phyloP scores from a whole-genome alignment of 2,888 invertebrate genomes.

The Digitonthophagus gazella region DNA sequence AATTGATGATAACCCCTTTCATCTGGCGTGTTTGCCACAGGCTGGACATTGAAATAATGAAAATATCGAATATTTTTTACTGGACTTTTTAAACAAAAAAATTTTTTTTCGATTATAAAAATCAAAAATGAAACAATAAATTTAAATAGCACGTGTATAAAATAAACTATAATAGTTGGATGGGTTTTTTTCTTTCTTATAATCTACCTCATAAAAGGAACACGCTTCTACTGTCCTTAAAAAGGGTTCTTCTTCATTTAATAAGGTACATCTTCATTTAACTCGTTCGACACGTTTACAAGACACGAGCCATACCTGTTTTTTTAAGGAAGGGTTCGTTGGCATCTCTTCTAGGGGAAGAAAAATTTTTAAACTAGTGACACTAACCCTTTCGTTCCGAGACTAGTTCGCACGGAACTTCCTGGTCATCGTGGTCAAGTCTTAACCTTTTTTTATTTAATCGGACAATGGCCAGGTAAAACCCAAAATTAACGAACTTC shows the following conservation, averaged over 20 bases:
- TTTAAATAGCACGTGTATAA: no score
- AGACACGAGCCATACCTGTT: constrained; percentile 38
- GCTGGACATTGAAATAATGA: background rate
- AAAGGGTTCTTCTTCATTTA: no score
- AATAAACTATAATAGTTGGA: no score
- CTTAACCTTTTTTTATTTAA: constrained; percentile 24
- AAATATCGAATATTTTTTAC: background rate
- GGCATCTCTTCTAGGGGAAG: constrained; percentile 9
- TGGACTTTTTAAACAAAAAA: no score
- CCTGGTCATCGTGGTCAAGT: constrained; percentile 37
- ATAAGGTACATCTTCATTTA: constrained; percentile 42
- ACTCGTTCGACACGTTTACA: constrained; percentile 37
- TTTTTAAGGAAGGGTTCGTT: background rate
- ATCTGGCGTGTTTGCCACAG: background rate
- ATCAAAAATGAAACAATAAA: no score
- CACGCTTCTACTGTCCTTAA: no score
- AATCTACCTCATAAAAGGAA: no score
- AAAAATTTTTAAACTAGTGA: constrained; percentile 25
- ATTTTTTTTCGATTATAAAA: no score
- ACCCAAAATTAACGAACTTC: constrained; percentile 29
- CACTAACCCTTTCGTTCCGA: constrained; percentile 33
- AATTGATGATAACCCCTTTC: background rate
- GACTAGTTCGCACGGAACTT: constrained; percentile 34
- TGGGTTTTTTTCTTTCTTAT: no score
- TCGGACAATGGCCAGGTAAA: constrained; percentile 28